Evolutionary conservation across 2,888 invertebrate genomes (phyloP), one percentile per base, ranked within the genome.

Genomic region (Lysandra bellargus): DNA sequence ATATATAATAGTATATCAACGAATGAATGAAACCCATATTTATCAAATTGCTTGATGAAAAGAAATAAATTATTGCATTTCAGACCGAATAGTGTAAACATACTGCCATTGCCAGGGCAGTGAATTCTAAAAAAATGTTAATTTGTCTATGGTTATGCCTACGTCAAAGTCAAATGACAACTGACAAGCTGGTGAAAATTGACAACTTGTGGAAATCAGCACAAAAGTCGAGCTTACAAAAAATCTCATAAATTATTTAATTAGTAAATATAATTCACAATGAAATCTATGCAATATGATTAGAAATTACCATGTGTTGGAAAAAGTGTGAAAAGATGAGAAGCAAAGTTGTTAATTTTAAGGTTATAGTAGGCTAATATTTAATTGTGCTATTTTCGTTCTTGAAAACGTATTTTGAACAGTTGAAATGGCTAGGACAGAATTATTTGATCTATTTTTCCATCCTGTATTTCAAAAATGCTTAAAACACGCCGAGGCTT

Each of bases 401-500:
- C 87, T 86, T 88, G 84, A 85, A 78, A 84, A 84, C 84, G 84
- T 85, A 82, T 85, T 86, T 84, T 84, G 85, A 85, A 85, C 86
- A 84, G 83, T 87, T 86, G 84, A 83, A 85, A 95, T 95, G 95
- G 94, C 94, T 87, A 91, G 92, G 86, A 94, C 92, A 85, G 95
- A 95, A 85, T 88, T 95, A 83, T 95, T 95, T 84, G 95, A 95
- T 89, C 88, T 95, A 82, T 95, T 95, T 88, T 95, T 95, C 81
- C 94, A 95, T 87, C 95, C 95, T 80, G 91, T 95, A 81, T 95
- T 95, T 84, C 95, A 95, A 92, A 95, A 95, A 89, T 95, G 95
- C 85, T 88, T 95, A 84, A 92, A 90, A 87, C 94, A 95, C 87
- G 95, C 93, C 23, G 95, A 95, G 86, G 88, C 91, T 80, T 86